Base-by-base conservation (phyloP, 2,797 vertebrate species). In the Bryconaethiops microstoma region DNA sequence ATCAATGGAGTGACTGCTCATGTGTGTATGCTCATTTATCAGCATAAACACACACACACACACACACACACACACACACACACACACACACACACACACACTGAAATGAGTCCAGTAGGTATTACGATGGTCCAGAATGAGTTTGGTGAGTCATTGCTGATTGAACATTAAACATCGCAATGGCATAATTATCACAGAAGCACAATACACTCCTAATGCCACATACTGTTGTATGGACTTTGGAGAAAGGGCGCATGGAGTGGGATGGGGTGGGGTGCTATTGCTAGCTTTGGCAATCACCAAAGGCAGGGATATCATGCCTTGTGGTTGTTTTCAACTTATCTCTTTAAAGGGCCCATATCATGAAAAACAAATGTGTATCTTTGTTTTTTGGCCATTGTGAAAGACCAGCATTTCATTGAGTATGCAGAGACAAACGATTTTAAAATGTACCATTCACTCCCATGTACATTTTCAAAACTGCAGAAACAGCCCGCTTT, bases 141-240 rank as follows among this genome's bases (percentile, higher is more conserved):
- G 69, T 63, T 79, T 72, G 59, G 29, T 73, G n/a, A 73, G 35
- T 60, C 59, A 54, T 72, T 48, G 48, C 23, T 70, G 77, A 79
- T 78, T 72, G 25, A 64, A 73, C 77, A 73, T 64, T 54, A 64
- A 64, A 73, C 57, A 63, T 40, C 21, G 40, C 19, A 25, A 45
- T 72, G 77, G 23, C 50, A 72, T 50, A 78, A 79, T 79, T 72
- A 77, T 19, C 39, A 40, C 16, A 17, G 39, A 63, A 63, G 59
- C 69, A 72, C 57, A 71, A 68, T 16, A 62, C 21, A 62, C 59
- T 62, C 21, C 64, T 16, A 29, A 57, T 45, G 42, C 39, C 50
- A 67, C 25, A 63, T 17, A 13, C 60, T 19, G 16, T 16, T 29
- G 59, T 25, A 39, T 35, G 25, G 60, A 59, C n/a, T 21, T 59